A percentile compares a stretch with the other conserved stretches of the same genome.
phyloP scores from a whole-genome alignment of 2,888 invertebrate genomes.

The Nymphalis c-album region DNA sequence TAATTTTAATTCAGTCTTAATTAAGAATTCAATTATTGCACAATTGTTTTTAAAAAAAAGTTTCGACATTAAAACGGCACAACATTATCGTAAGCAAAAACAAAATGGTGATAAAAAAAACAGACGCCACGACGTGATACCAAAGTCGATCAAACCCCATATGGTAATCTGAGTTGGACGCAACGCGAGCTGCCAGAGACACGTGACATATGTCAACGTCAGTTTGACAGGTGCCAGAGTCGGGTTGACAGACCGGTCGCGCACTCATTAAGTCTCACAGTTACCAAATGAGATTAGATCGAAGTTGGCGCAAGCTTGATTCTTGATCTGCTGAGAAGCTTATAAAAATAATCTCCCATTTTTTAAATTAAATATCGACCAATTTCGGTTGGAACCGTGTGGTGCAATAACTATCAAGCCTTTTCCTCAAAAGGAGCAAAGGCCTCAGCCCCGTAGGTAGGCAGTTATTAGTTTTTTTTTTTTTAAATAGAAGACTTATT shows the following conservation, averaged over 20 bases:
- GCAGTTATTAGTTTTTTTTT: too few relatives aligned
- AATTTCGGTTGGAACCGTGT: too few relatives aligned
- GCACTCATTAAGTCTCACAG: slow-evolving; percentile 88
- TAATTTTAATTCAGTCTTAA: not conserved
- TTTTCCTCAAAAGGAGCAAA: not conserved
- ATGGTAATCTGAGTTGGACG: slow-evolving; percentile 89
- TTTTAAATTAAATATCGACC: not conserved
- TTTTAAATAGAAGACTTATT: slow-evolving; percentile 8
- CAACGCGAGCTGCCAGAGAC: slow-evolving; percentile 47
- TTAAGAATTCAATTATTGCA: not conserved
- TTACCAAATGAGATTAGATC: slow-evolving; percentile 99
- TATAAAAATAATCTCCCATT: slow-evolving; percentile 12
- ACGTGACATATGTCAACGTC: slow-evolving; percentile 28
- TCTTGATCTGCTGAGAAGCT: slow-evolving; percentile 45
- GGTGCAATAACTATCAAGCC: not conserved
- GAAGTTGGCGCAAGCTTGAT: slow-evolving; percentile 79
- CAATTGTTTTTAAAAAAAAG: slow-evolving; percentile 4
- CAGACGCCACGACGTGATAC: slow-evolving; percentile 78
- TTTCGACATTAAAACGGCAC: slow-evolving; percentile 30
- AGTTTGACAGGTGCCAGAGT: slow-evolving; percentile 45
- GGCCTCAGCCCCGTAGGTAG: too few relatives aligned
- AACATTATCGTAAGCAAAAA: slow-evolving; percentile 49
- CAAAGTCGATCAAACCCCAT: slow-evolving; percentile 87
- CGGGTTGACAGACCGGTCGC: slow-evolving; percentile 42
- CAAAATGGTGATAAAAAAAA: slow-evolving; percentile 54